Conservation (phyloP, 2,888 invertebrate genomes). For the Phalera bucephala region DNA sequence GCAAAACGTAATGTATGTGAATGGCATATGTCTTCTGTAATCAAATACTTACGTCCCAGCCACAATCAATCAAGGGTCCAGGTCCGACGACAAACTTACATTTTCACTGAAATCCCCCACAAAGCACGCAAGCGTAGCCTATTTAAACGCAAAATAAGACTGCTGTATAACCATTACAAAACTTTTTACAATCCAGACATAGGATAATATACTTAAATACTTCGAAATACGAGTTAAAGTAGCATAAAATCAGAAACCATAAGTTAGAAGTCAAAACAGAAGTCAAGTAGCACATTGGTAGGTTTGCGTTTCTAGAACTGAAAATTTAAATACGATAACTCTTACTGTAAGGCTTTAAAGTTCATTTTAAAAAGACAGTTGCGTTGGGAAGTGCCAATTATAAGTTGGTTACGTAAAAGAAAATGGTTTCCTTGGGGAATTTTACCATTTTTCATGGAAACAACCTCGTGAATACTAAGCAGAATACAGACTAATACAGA, state of each 20-base stretch:
- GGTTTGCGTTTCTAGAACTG: conserved; percentile 3
- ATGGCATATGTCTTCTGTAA: conserved; percentile 33
- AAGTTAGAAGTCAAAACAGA: conserved; percentile 32
- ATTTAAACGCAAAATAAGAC: conserved; percentile 38
- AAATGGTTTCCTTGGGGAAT: conserved; percentile 51
- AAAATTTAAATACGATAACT: not conserved
- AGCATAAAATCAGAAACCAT: conserved; percentile 15
- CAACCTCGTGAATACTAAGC: conserved; percentile 53
- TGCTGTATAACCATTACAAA: conserved; percentile 48
- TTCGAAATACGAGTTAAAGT: conserved; percentile 30
- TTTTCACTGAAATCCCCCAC: conserved; percentile 28
- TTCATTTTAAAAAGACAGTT: conserved; percentile 13
- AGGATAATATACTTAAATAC: conserved; percentile 35
- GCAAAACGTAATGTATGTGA: not conserved
- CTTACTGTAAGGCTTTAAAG: conserved; percentile 15
- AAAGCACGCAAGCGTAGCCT: conserved; percentile 21
- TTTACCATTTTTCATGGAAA: conserved; percentile 61
- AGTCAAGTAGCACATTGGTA: conserved; percentile 16
- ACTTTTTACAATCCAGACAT: conserved; percentile 24
- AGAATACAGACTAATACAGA: conserved; percentile 39
- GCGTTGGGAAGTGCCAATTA: conserved; percentile 5
- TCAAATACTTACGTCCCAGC: conserved; percentile 53
- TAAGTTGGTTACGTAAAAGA: conserved; percentile 36
- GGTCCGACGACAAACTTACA: conserved; percentile 41
- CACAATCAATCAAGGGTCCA: conserved; percentile 67